Percentiles rank a stretch among this genome's conserved stretches.
phyloP scores from a whole-genome alignment of 2,888 invertebrate genomes.

The Furcula furcula region DNA sequence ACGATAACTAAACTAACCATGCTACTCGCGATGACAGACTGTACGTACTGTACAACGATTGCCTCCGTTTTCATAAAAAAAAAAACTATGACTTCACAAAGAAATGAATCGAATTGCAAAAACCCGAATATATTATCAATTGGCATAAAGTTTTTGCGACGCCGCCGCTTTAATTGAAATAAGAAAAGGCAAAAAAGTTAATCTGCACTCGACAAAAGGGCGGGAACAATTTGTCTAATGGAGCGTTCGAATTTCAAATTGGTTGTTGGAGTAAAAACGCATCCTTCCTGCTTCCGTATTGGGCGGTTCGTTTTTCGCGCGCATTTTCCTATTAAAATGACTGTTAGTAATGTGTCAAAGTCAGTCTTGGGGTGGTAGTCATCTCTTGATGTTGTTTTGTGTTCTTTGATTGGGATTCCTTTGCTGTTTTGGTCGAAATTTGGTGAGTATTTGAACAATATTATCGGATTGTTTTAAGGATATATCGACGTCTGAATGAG shows the following conservation, averaged over 20 bases:
- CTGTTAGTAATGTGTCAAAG: constrained; percentile 20
- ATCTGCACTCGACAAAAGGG: constrained; percentile 53
- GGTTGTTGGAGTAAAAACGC: constrained; percentile 52
- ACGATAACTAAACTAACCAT: too few species aligned
- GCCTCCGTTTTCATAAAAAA: background rate
- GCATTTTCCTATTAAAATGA: constrained; percentile 52
- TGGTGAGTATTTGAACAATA: constrained; percentile 37
- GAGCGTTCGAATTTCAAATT: constrained; percentile 64
- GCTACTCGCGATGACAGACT: constrained; percentile 13
- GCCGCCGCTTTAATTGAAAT: constrained; percentile 14
- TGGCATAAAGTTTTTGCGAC: constrained; percentile 14
- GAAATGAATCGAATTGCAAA: constrained; percentile 4
- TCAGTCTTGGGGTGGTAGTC: constrained; percentile 55
- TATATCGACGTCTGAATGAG: too few species aligned
- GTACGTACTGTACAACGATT: background rate
- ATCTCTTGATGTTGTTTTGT: constrained; percentile 41
- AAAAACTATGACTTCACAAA: background rate
- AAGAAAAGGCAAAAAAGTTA: constrained; percentile 33
- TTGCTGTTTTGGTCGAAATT: constrained; percentile 16
- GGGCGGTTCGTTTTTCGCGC: constrained; percentile 55
- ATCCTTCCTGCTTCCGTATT: constrained; percentile 74
- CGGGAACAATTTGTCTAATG: constrained; percentile 66
- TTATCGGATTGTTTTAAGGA: too few species aligned
- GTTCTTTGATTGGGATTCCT: constrained; percentile 24
- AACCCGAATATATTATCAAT: constrained; percentile 6